Percentiles rank a stretch among this genome's conserved stretches.
phyloP scores from a whole-genome alignment of 2,113 vertebrate species.

The Nestor notabilis region DNA sequence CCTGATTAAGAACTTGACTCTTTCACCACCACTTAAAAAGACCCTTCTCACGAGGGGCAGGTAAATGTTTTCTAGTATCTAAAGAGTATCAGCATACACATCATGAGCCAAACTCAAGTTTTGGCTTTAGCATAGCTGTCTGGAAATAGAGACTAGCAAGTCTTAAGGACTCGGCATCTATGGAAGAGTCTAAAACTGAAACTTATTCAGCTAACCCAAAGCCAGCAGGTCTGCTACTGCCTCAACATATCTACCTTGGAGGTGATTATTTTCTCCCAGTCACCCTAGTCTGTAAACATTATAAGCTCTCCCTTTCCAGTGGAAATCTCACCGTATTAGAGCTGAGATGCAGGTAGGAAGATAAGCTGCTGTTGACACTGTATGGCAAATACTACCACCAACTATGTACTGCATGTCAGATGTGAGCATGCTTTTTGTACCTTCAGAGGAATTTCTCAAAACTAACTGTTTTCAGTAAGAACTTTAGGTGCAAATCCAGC shows the following conservation, averaged over 20 bases:
- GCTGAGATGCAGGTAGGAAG: not conserved
- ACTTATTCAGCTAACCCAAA: not conserved
- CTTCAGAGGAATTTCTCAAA: not conserved
- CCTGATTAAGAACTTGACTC: not conserved
- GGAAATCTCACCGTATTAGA: not conserved
- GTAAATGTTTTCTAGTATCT: not conserved
- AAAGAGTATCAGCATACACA: not conserved
- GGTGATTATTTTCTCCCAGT: not conserved
- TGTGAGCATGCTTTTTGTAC: not conserved
- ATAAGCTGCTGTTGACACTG: not conserved
- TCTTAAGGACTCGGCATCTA: not conserved
- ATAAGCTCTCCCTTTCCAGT: not conserved
- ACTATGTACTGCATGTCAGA: fast-evolving
- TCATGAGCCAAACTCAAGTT: not conserved
- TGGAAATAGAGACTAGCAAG: not conserved
- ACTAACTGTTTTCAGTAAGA: not conserved
- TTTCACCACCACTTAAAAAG: not conserved
- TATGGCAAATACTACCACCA: not conserved
- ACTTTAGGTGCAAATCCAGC: not conserved
- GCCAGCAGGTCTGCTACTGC: not conserved
- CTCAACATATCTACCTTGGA: not conserved
- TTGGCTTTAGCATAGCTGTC: not conserved
- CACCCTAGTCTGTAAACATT: not conserved
- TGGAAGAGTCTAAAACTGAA: not conserved
- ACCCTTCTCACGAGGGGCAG: not conserved